Base-by-base conservation (phyloP, 1,140 invertebrate species). In the Xylocopa sonorina region DNA sequence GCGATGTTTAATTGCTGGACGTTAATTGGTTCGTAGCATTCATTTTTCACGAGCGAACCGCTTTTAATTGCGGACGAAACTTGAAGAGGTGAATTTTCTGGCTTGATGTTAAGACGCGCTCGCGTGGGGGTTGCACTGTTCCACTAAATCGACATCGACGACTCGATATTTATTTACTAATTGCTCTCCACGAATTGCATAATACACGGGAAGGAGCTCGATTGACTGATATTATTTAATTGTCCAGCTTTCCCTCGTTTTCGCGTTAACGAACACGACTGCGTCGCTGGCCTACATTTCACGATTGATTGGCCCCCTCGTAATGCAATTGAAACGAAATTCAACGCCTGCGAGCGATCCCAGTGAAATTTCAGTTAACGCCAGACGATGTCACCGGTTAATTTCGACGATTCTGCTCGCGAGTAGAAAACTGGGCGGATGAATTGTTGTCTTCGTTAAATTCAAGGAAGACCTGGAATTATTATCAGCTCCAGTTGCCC, bases 261-360 rank as follows among this genome's bases (percentile, higher is more conserved):
- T 5, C 10, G 12, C 29, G n/a, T 16, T 27, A 32, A n/a, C 48
- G 21, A 24, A n/a, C 32, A 7, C 29, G 43, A 32, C 24, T 50
- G n/a, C 14, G 12, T 24, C 48, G 48, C 2, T 68, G 48, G 29
- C 46, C 64, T n/a, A 68, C 21, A 53, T 53, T 34, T 68, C 48
- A 12, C 48, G 48, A 48, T 32, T 29, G 27, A 43, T 29, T 32
- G 24, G 32, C 29, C 24, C 29, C 24, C 24, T 46, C 16, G 63
- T 7, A 5, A 51, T 16, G 29, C 41, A 68, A 50, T 24, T 46
- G 64, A 51, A 51, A 68, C 34, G 48, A 68, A 68, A 68, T 68
- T 68, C 24, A 48, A 68, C 48, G 46, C 46, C 18, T 3, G 7
- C 38, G 14, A 14, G 24, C 18, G 14, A 18, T 51, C 3, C 21